Conservation (phyloP, 2,797 vertebrate genomes). For the Ficedula albicollis region DNA sequence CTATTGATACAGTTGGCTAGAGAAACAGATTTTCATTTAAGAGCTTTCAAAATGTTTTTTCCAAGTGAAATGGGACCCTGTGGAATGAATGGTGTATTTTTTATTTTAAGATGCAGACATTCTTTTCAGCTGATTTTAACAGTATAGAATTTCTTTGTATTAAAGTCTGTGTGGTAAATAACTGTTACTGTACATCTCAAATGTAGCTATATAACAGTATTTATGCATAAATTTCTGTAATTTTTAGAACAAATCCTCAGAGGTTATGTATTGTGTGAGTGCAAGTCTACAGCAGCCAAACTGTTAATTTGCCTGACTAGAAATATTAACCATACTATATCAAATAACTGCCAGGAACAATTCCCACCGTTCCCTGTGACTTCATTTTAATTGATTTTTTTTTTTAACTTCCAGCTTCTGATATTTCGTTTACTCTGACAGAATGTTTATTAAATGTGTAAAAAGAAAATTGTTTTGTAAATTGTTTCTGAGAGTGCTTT, state of each 20-base stretch:
- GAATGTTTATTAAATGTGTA: slow-evolving; percentile 92
- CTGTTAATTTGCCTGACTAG: slow-evolving; percentile 94
- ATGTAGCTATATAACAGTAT: slow-evolving; percentile 39
- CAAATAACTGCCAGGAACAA: slow-evolving; percentile 96
- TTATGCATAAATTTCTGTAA: slow-evolving; percentile 61
- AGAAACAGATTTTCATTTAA: slow-evolving; percentile 46
- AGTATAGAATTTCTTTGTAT: not conserved
- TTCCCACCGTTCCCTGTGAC: slow-evolving; percentile 87
- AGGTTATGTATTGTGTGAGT: slow-evolving; percentile 63
- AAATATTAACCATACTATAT: slow-evolving; percentile 93
- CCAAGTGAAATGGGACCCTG: not conserved
- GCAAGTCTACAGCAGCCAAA: slow-evolving; percentile 82
- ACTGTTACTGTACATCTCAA: slow-evolving; percentile 78
- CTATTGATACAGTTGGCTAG: slow-evolving; percentile 56
- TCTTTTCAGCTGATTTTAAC: slow-evolving; percentile 8
- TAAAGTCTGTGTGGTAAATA: slow-evolving; percentile 32
- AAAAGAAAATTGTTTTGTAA: slow-evolving; percentile 88
- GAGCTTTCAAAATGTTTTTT: slow-evolving; percentile 50
- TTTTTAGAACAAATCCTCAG: slow-evolving; percentile 72
- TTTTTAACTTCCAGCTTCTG: slow-evolving; percentile 80
- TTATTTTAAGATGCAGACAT: not conserved
- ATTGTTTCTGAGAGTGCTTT: slow-evolving; percentile 78
- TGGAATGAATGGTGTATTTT: not conserved
- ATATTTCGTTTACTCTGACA: slow-evolving; percentile 92
- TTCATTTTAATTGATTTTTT: slow-evolving; percentile 99